A percentile compares a stretch with the other conserved stretches of the same genome.
phyloP scores from a whole-genome alignment of 2,797 vertebrate species.

The Decapterus maruadsi region DNA sequence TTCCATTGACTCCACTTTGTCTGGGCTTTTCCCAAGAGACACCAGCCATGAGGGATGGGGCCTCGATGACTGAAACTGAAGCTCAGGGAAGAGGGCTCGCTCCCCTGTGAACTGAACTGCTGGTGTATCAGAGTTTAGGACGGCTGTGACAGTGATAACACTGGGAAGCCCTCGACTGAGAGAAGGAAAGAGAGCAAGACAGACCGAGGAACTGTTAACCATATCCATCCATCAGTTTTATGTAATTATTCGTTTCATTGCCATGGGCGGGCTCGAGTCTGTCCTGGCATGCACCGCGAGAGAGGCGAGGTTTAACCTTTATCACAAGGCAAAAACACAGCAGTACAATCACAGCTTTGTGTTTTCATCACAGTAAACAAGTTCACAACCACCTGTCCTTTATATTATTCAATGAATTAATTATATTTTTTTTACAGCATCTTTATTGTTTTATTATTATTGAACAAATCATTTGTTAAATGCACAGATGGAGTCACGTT shows the following conservation, averaged over 20 bases:
- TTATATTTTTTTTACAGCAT: not conserved
- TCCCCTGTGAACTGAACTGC: conserved; percentile 49
- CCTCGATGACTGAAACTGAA: conserved; percentile 58
- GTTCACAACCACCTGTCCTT: not conserved
- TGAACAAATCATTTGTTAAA: too few species aligned
- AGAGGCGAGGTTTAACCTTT: not conserved
- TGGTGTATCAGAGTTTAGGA: conserved; percentile 51
- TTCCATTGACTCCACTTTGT: conserved; percentile 65
- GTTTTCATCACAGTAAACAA: conserved; percentile 15
- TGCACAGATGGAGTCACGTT: not conserved
- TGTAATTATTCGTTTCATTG: conserved; percentile 45
- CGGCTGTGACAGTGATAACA: conserved; percentile 56
- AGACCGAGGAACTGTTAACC: conserved; percentile 30
- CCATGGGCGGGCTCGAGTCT: conserved; percentile 18
- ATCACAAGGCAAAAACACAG: conserved; percentile 18
- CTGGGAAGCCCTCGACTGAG: conserved; percentile 34
- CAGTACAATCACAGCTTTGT: conserved; percentile 16
- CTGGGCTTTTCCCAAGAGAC: conserved; percentile 55
- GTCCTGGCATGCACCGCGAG: conserved; percentile 26
- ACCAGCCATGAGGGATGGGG: conserved; percentile 54
- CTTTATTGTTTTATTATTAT: too few species aligned
- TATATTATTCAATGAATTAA: not conserved
- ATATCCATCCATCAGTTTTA: conserved; percentile 42
- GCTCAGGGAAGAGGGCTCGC: conserved; percentile 41
- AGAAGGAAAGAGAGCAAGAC: conserved; percentile 2